Conservation (phyloP, 1,140 invertebrate genomes). For the Eciton burchellii region DNA sequence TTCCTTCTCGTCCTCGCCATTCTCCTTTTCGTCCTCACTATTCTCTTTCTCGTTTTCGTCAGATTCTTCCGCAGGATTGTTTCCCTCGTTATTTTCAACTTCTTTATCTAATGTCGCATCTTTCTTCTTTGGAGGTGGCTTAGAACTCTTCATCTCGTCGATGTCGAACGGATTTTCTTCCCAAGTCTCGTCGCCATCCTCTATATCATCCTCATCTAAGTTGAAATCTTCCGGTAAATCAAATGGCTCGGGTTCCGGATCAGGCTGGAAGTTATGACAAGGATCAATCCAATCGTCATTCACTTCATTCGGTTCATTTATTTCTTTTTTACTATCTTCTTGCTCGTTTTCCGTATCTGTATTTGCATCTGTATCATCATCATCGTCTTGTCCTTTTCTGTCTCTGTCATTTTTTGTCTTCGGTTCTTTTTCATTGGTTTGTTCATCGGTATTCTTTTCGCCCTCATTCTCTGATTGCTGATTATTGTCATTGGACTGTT, state of each 20-base stretch:
- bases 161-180: constrained; percentile 94
- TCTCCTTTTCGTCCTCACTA: too few species aligned
- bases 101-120: constrained; percentile 73
- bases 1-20: constrained; percentile 66
- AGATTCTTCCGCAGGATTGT: too few species aligned
- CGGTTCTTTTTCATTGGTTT: constrained; percentile 87
- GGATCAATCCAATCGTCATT: constrained; percentile 95
- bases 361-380: constrained; percentile 81
- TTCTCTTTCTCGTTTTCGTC: too few species aligned
- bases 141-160: constrained; percentile 89
- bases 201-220: constrained; percentile 88
- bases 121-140: constrained; percentile 68
- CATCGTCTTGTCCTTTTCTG: constrained; percentile 87
- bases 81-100: constrained; percentile 71
- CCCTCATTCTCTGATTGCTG: constrained; percentile 86
- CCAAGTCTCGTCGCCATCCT: constrained; percentile 86
- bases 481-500: constrained; percentile 88
- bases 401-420: constrained; percentile 88
- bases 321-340: constrained; percentile 89
- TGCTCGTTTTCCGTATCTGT: constrained; percentile 78
- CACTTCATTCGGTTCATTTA: constrained; percentile 92
- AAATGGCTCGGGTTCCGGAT: constrained; percentile 92
- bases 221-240: constrained; percentile 95
- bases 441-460: constrained; percentile 86
- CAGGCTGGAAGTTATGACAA: constrained; percentile 91